These are phyloP conservation scores for Pseudopipra pipra DNA, from an alignment of 2,113 vertebrate genomes.

Conservation along the genomic window DNA sequence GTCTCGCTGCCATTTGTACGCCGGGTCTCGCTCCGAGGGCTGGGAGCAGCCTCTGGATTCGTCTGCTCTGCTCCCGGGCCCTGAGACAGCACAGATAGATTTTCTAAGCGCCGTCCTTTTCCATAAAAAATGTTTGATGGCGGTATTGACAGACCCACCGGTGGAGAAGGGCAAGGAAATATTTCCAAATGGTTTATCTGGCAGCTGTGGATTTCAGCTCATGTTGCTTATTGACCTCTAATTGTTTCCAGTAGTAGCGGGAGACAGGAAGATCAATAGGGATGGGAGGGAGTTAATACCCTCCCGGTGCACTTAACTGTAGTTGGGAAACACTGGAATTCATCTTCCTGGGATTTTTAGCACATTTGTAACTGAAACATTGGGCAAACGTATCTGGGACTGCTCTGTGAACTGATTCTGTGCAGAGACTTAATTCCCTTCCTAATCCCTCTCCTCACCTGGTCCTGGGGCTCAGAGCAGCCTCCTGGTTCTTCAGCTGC, in stretches of 20 bases:
- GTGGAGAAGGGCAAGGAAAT: constrained; percentile 55
- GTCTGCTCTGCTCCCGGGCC: background rate
- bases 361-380: background rate
- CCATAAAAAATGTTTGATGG: background rate
- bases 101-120: background rate
- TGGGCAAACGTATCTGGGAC: rapidly evolving
- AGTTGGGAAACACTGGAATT: constrained; percentile 30
- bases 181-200: constrained; percentile 61
- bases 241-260: constrained; percentile 65
- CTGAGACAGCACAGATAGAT: background rate
- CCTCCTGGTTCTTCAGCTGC: background rate
- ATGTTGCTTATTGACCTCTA: constrained; percentile 66
- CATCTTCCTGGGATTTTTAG: constrained; percentile 2
- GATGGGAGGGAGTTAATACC: constrained; percentile 48
- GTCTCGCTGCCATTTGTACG: background rate
- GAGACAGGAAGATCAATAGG: constrained; percentile 67
- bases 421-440: background rate
- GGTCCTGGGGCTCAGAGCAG: background rate
- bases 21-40: background rate
- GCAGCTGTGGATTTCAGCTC: constrained; percentile 69
- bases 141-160: background rate
- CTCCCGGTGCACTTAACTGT: background rate
- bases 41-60: background rate
- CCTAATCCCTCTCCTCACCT: rapidly evolving
- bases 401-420: rapidly evolving